Evolutionary conservation across 2,113 vertebrate genomes (phyloP), one percentile per base, ranked within the genome.

Genomic region (Nanger granti): DNA sequence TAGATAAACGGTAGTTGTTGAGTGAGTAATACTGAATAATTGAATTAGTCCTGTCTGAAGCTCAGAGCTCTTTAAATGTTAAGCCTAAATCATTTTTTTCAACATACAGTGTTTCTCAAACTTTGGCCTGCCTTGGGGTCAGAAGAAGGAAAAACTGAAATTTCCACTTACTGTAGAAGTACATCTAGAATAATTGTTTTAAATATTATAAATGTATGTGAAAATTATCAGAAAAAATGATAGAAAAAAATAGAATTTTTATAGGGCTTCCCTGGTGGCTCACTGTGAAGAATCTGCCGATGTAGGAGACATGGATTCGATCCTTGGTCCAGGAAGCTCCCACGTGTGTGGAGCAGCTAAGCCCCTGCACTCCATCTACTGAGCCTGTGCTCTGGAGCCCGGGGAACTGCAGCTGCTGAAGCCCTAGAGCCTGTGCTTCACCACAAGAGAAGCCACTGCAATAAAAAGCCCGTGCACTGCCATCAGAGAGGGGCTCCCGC

Each of bases 241-340:
- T 95, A 66, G 62, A 66, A 41, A 80, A 91, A 96, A 73, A 7
- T 69, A 93, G 44, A 52, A 76, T 92, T 96, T 97, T 93, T 93
- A 64, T 92, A 62, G 52, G 73, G 73, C 24, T 28, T 79, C 24
- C 22, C 73, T 44, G 24, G 73, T 79, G 73, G 73, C 73, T 79
- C 41, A 28, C 11, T 28, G 12, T 44, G 73, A 79, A 28, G 73
- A 79, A 44, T 44, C 37, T 79, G 41, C 41, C 6, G 0, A 2
- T 28, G 7, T 2, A 79, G 73, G 41, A 79, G 24, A 15, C 41
- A 28, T 11, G 37, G 41, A 24, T 44, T 79, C 6, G 2, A 44
- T 79, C 24, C 22, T 79, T 79, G 73, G 73, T 79, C 41, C 41
- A 14, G 73, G 41, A 79, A 28, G 73, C 28, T 44, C 41, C 6